Percentiles rank a stretch among this genome's conserved stretches.
These are phyloP conservation scores for Myripristis murdjan DNA, from an alignment of 2,797 vertebrate species.

Conservation along the genomic window DNA sequence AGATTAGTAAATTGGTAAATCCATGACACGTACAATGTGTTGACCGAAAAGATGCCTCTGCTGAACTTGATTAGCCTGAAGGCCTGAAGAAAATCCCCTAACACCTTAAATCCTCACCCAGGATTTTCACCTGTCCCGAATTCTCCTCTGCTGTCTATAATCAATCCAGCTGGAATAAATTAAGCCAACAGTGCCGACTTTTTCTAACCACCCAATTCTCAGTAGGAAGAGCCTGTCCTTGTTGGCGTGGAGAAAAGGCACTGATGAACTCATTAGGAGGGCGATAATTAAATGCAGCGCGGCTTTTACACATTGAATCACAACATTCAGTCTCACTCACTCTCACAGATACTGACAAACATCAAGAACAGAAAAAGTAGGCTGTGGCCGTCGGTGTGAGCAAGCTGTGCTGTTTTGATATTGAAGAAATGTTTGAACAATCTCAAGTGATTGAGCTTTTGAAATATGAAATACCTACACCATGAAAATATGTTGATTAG, in stretches of 20 bases:
- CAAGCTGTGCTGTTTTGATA: no score
- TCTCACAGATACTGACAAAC: slow-evolving; percentile 31
- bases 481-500: slow-evolving; percentile 22
- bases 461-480: slow-evolving; percentile 17
- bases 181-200: slow-evolving; percentile 49
- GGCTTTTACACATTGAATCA: slow-evolving; percentile 37
- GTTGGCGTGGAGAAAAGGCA: slow-evolving; percentile 16
- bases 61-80: slow-evolving; percentile 23
- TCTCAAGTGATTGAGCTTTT: slow-evolving; percentile 10
- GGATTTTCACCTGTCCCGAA: slow-evolving; percentile 31
- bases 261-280: not conserved
- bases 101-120: slow-evolving; percentile 11
- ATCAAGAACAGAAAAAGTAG: slow-evolving; percentile 10
- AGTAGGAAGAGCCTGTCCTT: slow-evolving; percentile 10
- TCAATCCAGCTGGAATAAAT: slow-evolving; percentile 48
- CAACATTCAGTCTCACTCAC: slow-evolving; percentile 25
- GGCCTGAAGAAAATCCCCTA: slow-evolving; percentile 15
- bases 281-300: slow-evolving; percentile 53
- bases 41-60: slow-evolving; percentile 9
- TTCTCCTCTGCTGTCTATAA: not conserved
- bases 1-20: not conserved
- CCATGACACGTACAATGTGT: not conserved
- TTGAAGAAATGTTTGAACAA: slow-evolving; percentile 8
- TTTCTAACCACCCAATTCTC: slow-evolving; percentile 28
- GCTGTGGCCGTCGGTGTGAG: not conserved